These are phyloP conservation scores for Metacarcinus magister DNA, from an alignment of 2,888 invertebrate species.

Conservation along the genomic window DNA sequence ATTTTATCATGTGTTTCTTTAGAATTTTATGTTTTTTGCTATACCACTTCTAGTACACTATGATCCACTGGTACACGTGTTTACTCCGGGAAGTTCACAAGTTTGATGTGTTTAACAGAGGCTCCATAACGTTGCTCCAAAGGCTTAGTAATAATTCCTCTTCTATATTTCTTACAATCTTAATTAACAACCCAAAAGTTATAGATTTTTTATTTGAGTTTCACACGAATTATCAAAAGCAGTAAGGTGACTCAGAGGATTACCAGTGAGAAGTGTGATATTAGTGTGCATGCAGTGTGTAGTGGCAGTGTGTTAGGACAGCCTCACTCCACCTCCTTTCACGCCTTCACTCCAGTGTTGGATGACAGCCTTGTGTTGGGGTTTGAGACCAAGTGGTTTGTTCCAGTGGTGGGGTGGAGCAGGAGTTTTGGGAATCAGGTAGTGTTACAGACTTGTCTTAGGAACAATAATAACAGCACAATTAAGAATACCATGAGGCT, in stretches of 20 bases:
- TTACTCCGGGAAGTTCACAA: not conserved
- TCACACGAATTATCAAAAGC: slow-evolving; percentile 1
- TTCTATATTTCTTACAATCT: not conserved
- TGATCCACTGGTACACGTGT: too few relatives aligned
- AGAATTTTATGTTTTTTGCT: not conserved
- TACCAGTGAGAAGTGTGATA: not conserved
- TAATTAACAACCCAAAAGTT: not conserved
- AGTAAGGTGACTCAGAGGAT: slow-evolving; percentile 12
- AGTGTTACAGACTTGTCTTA: not conserved
- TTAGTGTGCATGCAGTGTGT: not conserved
- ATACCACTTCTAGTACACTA: too few relatives aligned
- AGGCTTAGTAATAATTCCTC: not conserved
- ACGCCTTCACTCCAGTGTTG: not conserved
- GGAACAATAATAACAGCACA: not conserved
- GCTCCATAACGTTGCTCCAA: not conserved
- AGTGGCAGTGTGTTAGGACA: not conserved
- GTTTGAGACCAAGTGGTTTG: not conserved
- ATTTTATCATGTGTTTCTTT: too few relatives aligned
- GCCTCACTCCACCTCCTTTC: not conserved
- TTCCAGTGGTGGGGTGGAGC: not conserved
- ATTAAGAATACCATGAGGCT: slow-evolving; percentile 5
- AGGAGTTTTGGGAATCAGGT: not conserved
- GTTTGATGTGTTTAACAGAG: not conserved
- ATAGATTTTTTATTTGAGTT: not conserved
- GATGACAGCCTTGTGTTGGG: not conserved